Evolutionary conservation across 2,113 vertebrate genomes (phyloP).

Genomic region (Amazona vittata): DNA sequence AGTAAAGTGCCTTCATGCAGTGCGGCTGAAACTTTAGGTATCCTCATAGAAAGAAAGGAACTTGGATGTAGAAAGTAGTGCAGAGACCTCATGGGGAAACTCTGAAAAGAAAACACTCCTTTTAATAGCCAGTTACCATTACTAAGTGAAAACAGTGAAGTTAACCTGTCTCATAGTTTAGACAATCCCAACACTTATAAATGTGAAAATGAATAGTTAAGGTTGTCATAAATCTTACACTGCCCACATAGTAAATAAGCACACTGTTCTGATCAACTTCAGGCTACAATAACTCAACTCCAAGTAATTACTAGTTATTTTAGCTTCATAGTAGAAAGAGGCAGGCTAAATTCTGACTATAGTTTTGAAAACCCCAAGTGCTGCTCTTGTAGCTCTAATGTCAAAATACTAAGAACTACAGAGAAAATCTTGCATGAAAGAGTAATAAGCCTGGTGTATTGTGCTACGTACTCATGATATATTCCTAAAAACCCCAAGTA

Average conservation of each 20-base stretch:
- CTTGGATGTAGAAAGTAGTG: neutral
- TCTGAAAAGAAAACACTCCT: neutral
- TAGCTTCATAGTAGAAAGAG: neutral
- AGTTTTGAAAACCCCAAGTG: neutral
- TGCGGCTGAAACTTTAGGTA: neutral
- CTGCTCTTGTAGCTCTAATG: neutral
- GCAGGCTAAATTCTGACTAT: neutral
- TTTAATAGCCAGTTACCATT: neutral
- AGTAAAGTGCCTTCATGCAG: neutral
- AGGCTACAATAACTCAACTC: neutral
- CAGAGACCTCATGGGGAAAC: neutral
- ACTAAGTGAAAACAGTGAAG: neutral
- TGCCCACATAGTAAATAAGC: neutral
- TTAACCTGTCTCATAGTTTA: neutral
- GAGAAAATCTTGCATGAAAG: neutral
- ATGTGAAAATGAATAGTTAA: conserved; percentile 11
- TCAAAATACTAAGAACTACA: neutral
- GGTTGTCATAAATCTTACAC: neutral
- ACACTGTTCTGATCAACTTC: neutral
- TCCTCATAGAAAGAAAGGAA: neutral
- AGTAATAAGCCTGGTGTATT: neutral
- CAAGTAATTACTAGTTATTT: neutral
- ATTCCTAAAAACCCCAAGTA: neutral
- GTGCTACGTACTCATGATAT: neutral
- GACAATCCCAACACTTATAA: neutral